A percentile compares a stretch with the other conserved stretches of the same genome.
Evolutionary conservation across 2,888 invertebrate genomes (phyloP).

Genomic region (Acrobasis consociella): DNA sequence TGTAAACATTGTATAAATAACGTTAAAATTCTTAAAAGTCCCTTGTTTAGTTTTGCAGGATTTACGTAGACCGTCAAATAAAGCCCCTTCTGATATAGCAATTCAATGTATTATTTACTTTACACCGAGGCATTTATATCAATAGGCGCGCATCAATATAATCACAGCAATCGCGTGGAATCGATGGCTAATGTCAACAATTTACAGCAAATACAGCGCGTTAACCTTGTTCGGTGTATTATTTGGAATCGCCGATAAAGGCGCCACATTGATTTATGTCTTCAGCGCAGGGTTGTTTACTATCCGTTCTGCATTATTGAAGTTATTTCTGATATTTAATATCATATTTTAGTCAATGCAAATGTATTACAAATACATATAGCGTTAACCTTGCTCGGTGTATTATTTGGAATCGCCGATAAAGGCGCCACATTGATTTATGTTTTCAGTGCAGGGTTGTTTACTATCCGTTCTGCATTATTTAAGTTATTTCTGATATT

Average conservation of each 20-base stretch:
- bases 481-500: neutral
- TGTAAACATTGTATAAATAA: neutral
- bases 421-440: slow-evolving; percentile 60
- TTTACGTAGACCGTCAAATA: neutral
- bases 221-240: slow-evolving; percentile 42
- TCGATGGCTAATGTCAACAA: slow-evolving; percentile 20
- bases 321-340: too few species aligned
- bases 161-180: slow-evolving; percentile 22
- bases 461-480: neutral
- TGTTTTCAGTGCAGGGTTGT: slow-evolving; percentile 42
- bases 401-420: slow-evolving; percentile 55
- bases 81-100: neutral
- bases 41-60: neutral
- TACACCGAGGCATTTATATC: slow-evolving; percentile 8
- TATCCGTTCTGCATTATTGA: neutral
- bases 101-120: neutral
- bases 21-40: neutral
- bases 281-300: slow-evolving; percentile 26
- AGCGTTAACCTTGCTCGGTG: slow-evolving; percentile 35
- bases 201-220: slow-evolving; percentile 22
- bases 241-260: slow-evolving; percentile 55
- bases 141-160: slow-evolving; percentile 15
- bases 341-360: too few species aligned
- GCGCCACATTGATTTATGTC: slow-evolving; percentile 73
- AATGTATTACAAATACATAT: neutral